phyloP scores from a whole-genome alignment of 2,797 vertebrate species.

The Thripadectes ignobilis region DNA sequence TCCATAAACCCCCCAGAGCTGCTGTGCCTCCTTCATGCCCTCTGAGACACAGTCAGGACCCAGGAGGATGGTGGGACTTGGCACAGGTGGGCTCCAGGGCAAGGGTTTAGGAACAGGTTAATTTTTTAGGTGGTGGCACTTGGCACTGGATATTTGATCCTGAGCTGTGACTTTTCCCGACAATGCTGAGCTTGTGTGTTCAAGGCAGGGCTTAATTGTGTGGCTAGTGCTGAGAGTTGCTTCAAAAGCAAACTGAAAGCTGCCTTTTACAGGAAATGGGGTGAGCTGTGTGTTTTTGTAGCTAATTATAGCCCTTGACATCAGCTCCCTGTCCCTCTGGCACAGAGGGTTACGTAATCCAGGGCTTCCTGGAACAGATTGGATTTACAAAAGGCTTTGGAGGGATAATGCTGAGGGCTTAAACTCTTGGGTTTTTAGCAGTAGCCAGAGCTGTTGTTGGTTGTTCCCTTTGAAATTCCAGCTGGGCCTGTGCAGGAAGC shows the following conservation, averaged over 20 bases:
- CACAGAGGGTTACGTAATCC: not conserved
- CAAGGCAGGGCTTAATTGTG: not conserved
- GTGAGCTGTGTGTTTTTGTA: not conserved
- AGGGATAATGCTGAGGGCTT: not conserved
- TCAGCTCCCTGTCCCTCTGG: not conserved
- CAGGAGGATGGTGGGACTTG: not conserved
- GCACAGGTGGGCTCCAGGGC: fast-evolving
- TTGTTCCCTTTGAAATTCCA: not conserved
- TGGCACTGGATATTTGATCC: fast-evolving
- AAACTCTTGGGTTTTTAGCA: not conserved
- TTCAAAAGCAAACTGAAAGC: not conserved
- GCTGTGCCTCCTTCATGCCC: not conserved
- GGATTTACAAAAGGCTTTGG: not conserved
- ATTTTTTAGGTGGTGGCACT: not conserved
- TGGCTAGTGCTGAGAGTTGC: not conserved
- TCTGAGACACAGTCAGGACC: fast-evolving
- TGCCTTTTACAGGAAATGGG: not conserved
- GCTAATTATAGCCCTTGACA: not conserved
- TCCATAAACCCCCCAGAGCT: not conserved
- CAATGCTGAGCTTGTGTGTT: not conserved
- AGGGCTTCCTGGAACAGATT: not conserved
- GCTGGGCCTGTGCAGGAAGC: not conserved
- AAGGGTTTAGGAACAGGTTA: fast-evolving
- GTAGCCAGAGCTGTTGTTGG: not conserved
- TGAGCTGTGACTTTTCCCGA: not conserved